Percentiles rank a stretch among this genome's conserved stretches.
Conservation (phyloP, 2,113 vertebrate species). For the Hyla sarda region DNA sequence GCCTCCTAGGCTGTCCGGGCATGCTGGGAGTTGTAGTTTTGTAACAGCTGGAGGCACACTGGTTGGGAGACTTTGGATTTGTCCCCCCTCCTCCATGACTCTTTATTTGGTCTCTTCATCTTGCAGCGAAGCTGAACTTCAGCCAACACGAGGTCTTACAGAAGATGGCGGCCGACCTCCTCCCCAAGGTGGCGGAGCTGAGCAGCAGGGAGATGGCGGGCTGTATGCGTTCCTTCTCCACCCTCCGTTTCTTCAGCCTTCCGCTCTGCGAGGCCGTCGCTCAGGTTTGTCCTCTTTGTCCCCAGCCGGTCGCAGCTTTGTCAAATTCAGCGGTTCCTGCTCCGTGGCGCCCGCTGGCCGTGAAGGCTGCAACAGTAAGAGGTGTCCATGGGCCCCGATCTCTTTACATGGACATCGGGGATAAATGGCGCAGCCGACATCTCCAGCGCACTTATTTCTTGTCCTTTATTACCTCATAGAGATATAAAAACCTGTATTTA, state of each 20-base stretch:
- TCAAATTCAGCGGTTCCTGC: conserved; percentile 59
- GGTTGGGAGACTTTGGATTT: too few species aligned
- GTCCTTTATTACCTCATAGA: too few species aligned
- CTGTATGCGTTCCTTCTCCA: conserved; percentile 82
- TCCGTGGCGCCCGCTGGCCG: conserved; percentile 42
- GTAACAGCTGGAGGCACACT: too few species aligned
- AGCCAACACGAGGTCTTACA: conserved; percentile 85
- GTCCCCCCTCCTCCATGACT: too few species aligned
- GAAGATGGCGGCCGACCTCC: conserved; percentile 79
- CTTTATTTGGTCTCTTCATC: conserved; percentile 45
- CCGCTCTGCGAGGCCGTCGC: conserved; percentile 85
- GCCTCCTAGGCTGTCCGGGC: too few species aligned
- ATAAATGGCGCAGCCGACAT: conserved; percentile 41
- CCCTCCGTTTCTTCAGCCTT: conserved; percentile 86
- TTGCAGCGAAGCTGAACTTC: conserved; percentile 87
- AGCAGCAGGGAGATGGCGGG: conserved; percentile 70
- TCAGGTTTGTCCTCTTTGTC: conserved; percentile 71
- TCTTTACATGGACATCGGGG: conserved; percentile 51
- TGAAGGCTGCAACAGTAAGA: conserved; percentile 63
- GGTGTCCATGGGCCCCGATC: conserved; percentile 59
- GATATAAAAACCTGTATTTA: too few species aligned
- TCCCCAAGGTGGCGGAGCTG: conserved; percentile 74
- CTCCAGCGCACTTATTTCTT: too few species aligned
- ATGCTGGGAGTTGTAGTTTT: too few species aligned
- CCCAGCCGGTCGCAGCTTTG: conserved; percentile 48